phyloP scores from a whole-genome alignment of 2,113 vertebrate genomes.

The Montifringilla adamsi region DNA sequence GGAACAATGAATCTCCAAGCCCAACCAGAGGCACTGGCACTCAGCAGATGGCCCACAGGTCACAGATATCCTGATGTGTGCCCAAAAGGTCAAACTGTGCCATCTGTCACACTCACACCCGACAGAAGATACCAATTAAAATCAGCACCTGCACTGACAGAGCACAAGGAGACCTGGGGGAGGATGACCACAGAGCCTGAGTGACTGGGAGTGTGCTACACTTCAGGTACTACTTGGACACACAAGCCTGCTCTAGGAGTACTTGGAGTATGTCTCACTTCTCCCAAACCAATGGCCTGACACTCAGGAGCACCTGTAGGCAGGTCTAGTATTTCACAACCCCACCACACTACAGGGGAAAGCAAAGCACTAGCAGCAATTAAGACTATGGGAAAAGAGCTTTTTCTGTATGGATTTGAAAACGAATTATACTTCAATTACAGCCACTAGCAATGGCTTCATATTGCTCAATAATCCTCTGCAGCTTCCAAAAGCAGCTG shows the following conservation, averaged over 20 bases:
- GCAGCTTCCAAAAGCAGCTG: background rate
- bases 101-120: accelerated
- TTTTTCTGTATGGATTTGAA: background rate
- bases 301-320: background rate
- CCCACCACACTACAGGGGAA: background rate
- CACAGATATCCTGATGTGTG: accelerated
- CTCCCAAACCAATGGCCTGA: background rate
- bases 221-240: background rate
- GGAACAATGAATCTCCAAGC: background rate
- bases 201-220: accelerated
- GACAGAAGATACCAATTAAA: background rate
- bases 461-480: background rate
- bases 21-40: accelerated
- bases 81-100: background rate
- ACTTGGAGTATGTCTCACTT: background rate
- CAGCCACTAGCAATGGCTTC: background rate
- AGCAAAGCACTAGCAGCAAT: background rate
- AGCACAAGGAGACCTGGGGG: background rate
- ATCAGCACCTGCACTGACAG: background rate
- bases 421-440: background rate
- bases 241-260: background rate
- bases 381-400: background rate
- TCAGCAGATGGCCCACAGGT: background rate
- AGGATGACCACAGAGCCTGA: background rate
- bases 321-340: background rate